Evolutionary conservation across 2,888 invertebrate genomes (phyloP), one percentile per base, ranked within the genome.

Genomic region (Nomada flava): DNA sequence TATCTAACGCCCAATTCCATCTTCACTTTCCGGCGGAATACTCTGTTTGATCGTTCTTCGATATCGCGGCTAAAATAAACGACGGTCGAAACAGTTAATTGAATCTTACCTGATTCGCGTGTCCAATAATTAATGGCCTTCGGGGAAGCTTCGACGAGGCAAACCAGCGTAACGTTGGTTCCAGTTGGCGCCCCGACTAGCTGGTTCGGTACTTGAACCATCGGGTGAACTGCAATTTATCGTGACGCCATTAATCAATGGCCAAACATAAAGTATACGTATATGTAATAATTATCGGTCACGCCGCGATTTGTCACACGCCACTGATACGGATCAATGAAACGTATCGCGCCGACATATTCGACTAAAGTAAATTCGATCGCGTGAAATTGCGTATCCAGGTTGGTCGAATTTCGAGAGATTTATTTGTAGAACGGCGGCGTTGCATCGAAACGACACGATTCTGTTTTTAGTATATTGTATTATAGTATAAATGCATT

Each of bases 41-140:
- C 47, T 11, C 47, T 36, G 47, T 47, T 15, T 11, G 11, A 47
- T 47, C 57, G 11, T 57, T 68, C 42, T 13, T 23, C 26, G 26
- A 29, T 47, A 70, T 20, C 9, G 11, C 9, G 15, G 50, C 47
- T 67, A 23, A 69, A 69, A 68, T 53, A 36, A 59, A 67, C 50
- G 23, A 60, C 36, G 65, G 15, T 18, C 13, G 63, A 13, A 15
- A 72, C 57, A 63, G 76, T 84, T 74, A 76, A 85, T 84, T 70
- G 70, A 80, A 76, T 80, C 89, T 89, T 94, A 98, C 98, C 98
- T 91, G 97, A 97, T 94, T 97, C 98, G 92, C 97, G 96, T 83
- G 97, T 98, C 98, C 98, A 98, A 94, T 98, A 98, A 95, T 98
- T 98, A 95, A 98, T 98, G 92, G 98, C 97, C 94, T 98, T 98